Percentiles rank a stretch among this genome's conserved stretches.
phyloP scores from a whole-genome alignment of 1,140 invertebrate species.

The Chironomus tepperi region DNA sequence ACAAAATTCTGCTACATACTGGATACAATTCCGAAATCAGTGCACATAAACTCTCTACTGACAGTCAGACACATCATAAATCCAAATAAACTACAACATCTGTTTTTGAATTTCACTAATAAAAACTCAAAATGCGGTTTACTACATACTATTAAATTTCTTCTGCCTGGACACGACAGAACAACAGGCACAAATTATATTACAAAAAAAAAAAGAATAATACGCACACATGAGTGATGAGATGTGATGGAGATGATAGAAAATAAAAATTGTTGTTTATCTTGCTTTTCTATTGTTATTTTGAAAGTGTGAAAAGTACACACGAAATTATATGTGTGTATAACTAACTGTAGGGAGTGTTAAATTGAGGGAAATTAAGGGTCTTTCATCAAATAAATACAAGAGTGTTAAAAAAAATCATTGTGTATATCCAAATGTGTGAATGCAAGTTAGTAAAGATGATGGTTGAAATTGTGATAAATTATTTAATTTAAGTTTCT shows the following conservation, averaged over 20 bases:
- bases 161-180: background rate
- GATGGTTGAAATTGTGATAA: slow-evolving; percentile 8
- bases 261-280: slow-evolving; percentile 2
- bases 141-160: background rate
- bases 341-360: background rate
- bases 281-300: slow-evolving; percentile 13
- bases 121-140: background rate
- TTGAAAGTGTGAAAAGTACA: background rate
- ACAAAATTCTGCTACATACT: no score
- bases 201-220: background rate
- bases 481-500: slow-evolving; percentile 1
- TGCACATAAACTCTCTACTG: no score
- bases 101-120: no score
- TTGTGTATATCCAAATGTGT: slow-evolving; percentile 12
- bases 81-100: no score
- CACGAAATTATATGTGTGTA: background rate
- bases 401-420: background rate
- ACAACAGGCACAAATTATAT: background rate
- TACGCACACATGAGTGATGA: background rate
- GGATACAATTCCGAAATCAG: no score
- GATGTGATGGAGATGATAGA: background rate
- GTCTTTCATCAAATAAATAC: background rate
- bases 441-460: background rate
- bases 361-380: background rate
- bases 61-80: no score